These are phyloP conservation scores for Xiphias gladius DNA, from an alignment of 2,113 vertebrate species.

Conservation along the genomic window DNA sequence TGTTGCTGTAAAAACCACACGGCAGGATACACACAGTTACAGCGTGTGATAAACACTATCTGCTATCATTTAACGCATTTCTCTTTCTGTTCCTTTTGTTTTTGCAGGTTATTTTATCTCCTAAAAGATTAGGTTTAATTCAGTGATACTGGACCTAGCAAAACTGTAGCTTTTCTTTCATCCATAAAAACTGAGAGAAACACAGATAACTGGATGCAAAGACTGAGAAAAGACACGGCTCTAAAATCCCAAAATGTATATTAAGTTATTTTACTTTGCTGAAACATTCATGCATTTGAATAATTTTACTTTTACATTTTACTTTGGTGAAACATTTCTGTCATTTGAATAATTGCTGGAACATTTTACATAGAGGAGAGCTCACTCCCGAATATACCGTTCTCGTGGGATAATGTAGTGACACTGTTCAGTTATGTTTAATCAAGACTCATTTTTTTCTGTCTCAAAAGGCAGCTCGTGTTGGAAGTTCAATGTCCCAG, in stretches of 20 bases:
- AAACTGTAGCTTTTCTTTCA: not conserved
- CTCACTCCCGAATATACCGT: too few relatives aligned
- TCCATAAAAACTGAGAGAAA: not conserved
- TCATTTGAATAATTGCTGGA: not conserved
- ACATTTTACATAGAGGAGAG: too few relatives aligned
- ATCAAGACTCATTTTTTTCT: too few relatives aligned
- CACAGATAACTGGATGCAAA: not conserved
- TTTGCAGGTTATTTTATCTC: not conserved
- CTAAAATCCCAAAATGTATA: not conserved
- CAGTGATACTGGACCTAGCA: not conserved
- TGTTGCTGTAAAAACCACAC: conserved; percentile 92
- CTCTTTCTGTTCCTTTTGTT: not conserved
- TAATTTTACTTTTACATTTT: not conserved
- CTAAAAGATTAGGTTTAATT: conserved; percentile 28
- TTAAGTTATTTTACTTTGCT: not conserved
- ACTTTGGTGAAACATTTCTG: not conserved
- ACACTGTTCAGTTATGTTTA: not conserved
- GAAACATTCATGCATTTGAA: not conserved
- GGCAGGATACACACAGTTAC: conserved; percentile 11
- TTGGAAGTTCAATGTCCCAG: not conserved
- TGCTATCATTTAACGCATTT: not conserved
- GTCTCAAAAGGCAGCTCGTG: not conserved
- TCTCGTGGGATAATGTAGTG: not conserved
- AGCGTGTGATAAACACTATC: not conserved
- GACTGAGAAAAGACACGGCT: not conserved